Evolutionary conservation across 2,797 vertebrate genomes (phyloP).

Genomic region (Ambastaia sidthimunki): DNA sequence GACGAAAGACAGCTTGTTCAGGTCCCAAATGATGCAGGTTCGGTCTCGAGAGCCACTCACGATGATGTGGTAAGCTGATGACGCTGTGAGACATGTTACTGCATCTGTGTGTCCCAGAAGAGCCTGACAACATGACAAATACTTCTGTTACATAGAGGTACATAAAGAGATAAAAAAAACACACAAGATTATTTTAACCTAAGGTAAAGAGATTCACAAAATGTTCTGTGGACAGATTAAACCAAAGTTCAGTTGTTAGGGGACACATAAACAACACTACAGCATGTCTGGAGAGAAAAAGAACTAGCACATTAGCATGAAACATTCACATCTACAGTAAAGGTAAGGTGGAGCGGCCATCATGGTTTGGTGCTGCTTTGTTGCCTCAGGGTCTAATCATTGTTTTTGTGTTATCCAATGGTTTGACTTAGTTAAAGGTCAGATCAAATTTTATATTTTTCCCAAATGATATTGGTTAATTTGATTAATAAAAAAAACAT

Average conservation of each 20-base stretch:
- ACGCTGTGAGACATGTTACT: conserved; percentile 91
- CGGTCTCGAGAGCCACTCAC: conserved; percentile 95
- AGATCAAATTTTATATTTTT: no score
- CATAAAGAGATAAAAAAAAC: background rate
- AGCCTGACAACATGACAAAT: conserved; percentile 74
- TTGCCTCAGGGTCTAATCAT: background rate
- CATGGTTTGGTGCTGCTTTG: background rate
- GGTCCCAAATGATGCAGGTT: conserved; percentile 98
- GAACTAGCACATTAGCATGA: background rate
- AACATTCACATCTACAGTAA: background rate
- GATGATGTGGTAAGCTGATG: conserved; percentile 93
- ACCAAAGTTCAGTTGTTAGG: background rate
- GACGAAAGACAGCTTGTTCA: conserved; percentile 95
- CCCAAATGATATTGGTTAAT: no score
- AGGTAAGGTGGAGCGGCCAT: background rate
- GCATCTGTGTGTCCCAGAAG: conserved; percentile 94
- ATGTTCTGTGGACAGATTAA: no score
- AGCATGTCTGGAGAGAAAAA: background rate
- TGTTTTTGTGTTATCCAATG: background rate
- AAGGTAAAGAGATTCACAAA: no score
- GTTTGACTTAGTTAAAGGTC: no score
- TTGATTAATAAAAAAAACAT: no score
- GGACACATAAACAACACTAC: background rate
- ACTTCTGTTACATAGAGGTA: background rate
- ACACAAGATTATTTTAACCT: no score